Percentiles rank a stretch among this genome's conserved stretches.
These are phyloP conservation scores for Microplitis deprimator DNA, from an alignment of 2,888 invertebrate genomes.

Conservation along the genomic window DNA sequence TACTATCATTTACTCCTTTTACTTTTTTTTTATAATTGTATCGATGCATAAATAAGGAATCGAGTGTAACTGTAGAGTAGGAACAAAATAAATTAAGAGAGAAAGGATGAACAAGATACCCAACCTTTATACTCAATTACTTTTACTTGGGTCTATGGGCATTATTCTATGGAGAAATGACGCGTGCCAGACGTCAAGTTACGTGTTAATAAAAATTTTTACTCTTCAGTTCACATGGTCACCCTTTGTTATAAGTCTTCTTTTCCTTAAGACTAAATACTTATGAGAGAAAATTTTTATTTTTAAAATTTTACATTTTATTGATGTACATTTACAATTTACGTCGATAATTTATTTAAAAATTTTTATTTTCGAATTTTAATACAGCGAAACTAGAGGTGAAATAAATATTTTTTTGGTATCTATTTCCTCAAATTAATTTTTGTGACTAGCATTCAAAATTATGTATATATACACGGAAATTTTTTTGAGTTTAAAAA, in stretches of 20 bases:
- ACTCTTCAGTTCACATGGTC: slow-evolving; percentile 35
- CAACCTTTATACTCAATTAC: slow-evolving; percentile 42
- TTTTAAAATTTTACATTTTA: too few relatives aligned
- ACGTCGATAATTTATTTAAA: too few relatives aligned
- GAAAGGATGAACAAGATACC: slow-evolving; percentile 6
- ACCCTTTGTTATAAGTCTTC: slow-evolving; percentile 15
- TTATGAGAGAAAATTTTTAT: background rate
- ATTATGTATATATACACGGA: too few relatives aligned
- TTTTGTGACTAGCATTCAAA: too few relatives aligned
- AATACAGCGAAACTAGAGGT: too few relatives aligned
- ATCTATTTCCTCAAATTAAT: too few relatives aligned
- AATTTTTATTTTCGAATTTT: too few relatives aligned
- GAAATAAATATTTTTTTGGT: too few relatives aligned
- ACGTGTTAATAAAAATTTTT: slow-evolving; percentile 34
- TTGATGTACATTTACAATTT: too few relatives aligned
- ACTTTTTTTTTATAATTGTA: background rate
- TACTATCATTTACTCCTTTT: background rate
- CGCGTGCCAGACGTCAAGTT: slow-evolving; percentile 51
- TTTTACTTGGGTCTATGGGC: slow-evolving; percentile 49
- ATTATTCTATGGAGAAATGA: slow-evolving; percentile 43
- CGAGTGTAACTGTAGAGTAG: background rate
- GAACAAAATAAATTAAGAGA: background rate
- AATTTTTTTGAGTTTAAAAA: too few relatives aligned
- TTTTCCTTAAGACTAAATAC: slow-evolving; percentile 7
- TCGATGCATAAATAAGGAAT: background rate